Evolutionary conservation across 2,888 invertebrate species (phyloP).

Genomic region (Athalia cordata): DNA sequence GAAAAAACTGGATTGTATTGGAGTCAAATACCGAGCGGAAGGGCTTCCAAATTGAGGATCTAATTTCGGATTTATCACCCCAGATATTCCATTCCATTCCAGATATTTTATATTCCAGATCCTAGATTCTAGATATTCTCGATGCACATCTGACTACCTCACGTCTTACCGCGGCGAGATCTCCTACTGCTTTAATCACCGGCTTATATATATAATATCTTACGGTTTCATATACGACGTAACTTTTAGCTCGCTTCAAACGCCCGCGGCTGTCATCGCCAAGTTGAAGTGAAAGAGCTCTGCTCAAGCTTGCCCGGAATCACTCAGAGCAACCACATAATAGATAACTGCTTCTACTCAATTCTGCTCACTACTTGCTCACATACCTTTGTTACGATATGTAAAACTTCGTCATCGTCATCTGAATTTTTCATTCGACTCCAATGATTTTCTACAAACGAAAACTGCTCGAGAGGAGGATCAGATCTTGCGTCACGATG

Average conservation of each 20-base stretch:
- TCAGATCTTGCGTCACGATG: too few relatives aligned
- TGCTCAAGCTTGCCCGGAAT: not conserved
- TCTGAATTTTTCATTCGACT: too few relatives aligned
- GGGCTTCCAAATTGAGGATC: too few relatives aligned
- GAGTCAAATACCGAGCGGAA: not conserved
- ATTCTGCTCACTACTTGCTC: too few relatives aligned
- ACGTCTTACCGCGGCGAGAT: not conserved
- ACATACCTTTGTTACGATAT: too few relatives aligned
- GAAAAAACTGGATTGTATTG: not conserved
- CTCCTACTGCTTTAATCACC: not conserved
- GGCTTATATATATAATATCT: not conserved
- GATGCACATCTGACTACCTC: slow-evolving; percentile 12
- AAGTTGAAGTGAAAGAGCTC: slow-evolving; percentile 33
- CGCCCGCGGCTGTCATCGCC: slow-evolving; percentile 31
- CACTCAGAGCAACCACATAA: not conserved
- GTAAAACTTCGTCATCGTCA: too few relatives aligned
- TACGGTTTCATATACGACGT: not conserved
- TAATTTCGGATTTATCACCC: too few relatives aligned
- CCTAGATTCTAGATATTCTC: not conserved
- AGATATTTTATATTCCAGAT: too few relatives aligned
- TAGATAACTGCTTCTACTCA: too few relatives aligned
- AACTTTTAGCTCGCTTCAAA: slow-evolving; percentile 8
- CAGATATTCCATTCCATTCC: too few relatives aligned
- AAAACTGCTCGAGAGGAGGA: too few relatives aligned
- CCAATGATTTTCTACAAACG: too few relatives aligned